Base-by-base conservation (phyloP, 1,140 invertebrate genomes). In the Teleopsis dalmanni region DNA sequence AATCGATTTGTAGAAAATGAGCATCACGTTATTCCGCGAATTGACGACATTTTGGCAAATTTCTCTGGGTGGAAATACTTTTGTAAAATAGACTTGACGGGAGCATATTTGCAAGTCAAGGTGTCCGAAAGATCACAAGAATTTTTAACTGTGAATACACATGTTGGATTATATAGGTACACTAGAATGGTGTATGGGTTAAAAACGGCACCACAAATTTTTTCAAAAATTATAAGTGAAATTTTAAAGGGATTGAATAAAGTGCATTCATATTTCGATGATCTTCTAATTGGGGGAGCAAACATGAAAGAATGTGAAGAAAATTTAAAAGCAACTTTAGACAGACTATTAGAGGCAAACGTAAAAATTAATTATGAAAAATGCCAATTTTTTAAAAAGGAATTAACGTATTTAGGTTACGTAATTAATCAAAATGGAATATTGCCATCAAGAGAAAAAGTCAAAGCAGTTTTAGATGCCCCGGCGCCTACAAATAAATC, bases 311-410 rank as follows among this genome's bases (percentile, higher is more conserved):
- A 36, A 13, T 50, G 48, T 19, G 22, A 47, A 38, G 22, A 21
- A 10, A 46, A 46, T 40, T 43, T 43, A 14, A 43, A 35, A 5
- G 35, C n/a, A 16, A 36, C 26, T 18, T 14, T 45, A 18, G 29
- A 36, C 19, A 37, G 21, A 26, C 25, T 50, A 38, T 44, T 36
- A 13, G 8, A 38, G 16, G 22, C 14, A n/a, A 36, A 50, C 29
- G 35, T 50, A 11, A 45, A 37, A 13, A 36, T 73, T 1, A 72
- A 71, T 38, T 55, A 47, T 19, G 53, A 60, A 34, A 75, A 75
- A 55, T 49, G 48, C 21, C n/a, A 42, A 29, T 43, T 48, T 27
- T 37, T 40, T 26, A 14, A 46, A 19, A 19, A 38, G 9, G 42
- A 44, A 44, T 26, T 44, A 38, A 21, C 36, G 9, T 48, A 48